Percentiles rank a stretch among this genome's conserved stretches.
These are phyloP conservation scores for Onychorhynchus coronatus DNA, from an alignment of 2,113 vertebrate genomes.

Conservation along the genomic window DNA sequence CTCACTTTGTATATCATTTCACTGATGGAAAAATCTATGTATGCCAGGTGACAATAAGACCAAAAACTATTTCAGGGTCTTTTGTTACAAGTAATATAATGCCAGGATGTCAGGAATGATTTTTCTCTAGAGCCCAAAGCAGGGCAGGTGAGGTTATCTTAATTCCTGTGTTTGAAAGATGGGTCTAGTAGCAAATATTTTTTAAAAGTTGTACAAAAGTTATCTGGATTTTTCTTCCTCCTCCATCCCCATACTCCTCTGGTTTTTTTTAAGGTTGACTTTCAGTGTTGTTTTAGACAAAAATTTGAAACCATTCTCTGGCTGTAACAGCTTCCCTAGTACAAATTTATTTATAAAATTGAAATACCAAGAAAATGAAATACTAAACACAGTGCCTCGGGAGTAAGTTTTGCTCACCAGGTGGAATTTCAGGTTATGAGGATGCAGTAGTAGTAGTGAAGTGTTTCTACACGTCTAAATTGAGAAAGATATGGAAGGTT, in stretches of 20 bases:
- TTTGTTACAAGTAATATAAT: not conserved
- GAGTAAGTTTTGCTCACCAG: not conserved
- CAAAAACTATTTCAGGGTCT: not conserved
- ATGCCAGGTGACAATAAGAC: not conserved
- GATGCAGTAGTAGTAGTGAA: not conserved
- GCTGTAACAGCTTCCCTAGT: not conserved
- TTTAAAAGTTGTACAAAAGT: not conserved
- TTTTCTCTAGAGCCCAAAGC: not conserved
- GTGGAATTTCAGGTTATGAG: not conserved
- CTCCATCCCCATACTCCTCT: rapidly evolving
- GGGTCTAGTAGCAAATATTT: not conserved
- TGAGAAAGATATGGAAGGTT: not conserved
- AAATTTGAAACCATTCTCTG: not conserved
- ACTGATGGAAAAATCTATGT: not conserved
- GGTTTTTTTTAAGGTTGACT: not conserved
- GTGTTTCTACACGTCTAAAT: not conserved
- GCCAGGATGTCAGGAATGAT: not conserved
- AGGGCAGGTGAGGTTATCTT: not conserved
- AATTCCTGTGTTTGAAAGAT: not conserved
- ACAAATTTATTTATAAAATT: not conserved
- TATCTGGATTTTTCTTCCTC: not conserved
- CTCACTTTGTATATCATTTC: not conserved
- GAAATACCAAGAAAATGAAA: not conserved
- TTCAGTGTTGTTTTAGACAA: not conserved
- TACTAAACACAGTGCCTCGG: not conserved